These are phyloP conservation scores for Chauna torquata DNA, from an alignment of 2,113 vertebrate species.

Conservation along the genomic window DNA sequence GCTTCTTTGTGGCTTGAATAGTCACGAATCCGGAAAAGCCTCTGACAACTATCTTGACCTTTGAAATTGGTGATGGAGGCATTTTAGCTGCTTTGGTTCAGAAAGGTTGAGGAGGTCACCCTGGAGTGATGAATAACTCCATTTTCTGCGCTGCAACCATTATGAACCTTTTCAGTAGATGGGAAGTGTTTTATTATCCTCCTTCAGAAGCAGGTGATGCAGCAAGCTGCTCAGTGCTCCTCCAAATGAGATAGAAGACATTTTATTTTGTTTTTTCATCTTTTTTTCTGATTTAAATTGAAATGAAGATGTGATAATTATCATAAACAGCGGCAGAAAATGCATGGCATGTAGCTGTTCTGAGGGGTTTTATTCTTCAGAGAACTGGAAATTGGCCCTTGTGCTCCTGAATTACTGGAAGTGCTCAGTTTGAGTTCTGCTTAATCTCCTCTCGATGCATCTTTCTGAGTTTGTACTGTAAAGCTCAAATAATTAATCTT, in stretches of 20 bases:
- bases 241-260: not conserved
- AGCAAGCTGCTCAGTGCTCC: not conserved
- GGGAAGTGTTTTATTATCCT: not conserved
- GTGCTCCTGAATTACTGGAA: not conserved
- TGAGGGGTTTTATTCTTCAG: not conserved
- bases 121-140: not conserved
- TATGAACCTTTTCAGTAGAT: not conserved
- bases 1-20: not conserved
- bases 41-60: not conserved
- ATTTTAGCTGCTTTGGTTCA: not conserved
- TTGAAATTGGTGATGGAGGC: not conserved
- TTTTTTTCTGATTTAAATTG: not conserved
- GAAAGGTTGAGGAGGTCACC: not conserved
- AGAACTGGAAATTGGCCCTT: not conserved
- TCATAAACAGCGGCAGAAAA: conserved; percentile 6
- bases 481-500: not conserved
- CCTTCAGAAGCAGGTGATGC: not conserved
- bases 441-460: not conserved
- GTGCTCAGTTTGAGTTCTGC: not conserved
- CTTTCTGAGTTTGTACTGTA: not conserved
- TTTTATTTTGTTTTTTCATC: not conserved
- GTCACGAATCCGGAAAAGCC: not conserved
- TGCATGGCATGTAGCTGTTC: accelerated
- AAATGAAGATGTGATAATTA: not conserved
- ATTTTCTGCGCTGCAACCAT: not conserved